Percentiles rank a stretch among this genome's conserved stretches.
phyloP scores from a whole-genome alignment of 2,113 vertebrate genomes.

The Arizona elegans region DNA sequence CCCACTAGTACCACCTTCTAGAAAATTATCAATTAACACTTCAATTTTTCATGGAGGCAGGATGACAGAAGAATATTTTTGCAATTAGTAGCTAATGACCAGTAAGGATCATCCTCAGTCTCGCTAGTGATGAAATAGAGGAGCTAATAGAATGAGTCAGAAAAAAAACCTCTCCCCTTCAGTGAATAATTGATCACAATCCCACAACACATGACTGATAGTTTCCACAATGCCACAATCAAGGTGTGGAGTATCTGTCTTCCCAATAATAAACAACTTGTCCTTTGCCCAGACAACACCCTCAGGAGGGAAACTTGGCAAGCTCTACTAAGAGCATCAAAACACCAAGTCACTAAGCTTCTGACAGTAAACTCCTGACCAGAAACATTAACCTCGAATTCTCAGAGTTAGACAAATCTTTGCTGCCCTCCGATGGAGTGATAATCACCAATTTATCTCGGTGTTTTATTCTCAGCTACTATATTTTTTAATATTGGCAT shows the following conservation, averaged over 20 bases:
- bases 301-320: not conserved
- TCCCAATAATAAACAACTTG: not conserved
- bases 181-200: not conserved
- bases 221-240: not conserved
- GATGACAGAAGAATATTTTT: not conserved
- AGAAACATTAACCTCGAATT: not conserved
- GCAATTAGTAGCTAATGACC: not conserved
- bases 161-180: not conserved
- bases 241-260: not conserved
- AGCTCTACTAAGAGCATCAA: not conserved
- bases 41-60: not conserved
- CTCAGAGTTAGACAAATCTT: not conserved
- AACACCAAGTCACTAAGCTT: not conserved
- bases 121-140: not conserved
- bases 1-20: not conserved
- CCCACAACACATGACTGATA: not conserved
- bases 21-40: not conserved
- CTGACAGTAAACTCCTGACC: not conserved
- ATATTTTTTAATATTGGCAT: not conserved
- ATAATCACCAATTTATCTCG: not conserved
- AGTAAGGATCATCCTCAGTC: not conserved
- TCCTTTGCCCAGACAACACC: not conserved
- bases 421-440: not conserved
- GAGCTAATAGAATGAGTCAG: not conserved
- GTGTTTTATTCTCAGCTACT: not conserved